Conservation (phyloP, 2,797 vertebrate species). For the Helicolenus hilgendorfi region DNA sequence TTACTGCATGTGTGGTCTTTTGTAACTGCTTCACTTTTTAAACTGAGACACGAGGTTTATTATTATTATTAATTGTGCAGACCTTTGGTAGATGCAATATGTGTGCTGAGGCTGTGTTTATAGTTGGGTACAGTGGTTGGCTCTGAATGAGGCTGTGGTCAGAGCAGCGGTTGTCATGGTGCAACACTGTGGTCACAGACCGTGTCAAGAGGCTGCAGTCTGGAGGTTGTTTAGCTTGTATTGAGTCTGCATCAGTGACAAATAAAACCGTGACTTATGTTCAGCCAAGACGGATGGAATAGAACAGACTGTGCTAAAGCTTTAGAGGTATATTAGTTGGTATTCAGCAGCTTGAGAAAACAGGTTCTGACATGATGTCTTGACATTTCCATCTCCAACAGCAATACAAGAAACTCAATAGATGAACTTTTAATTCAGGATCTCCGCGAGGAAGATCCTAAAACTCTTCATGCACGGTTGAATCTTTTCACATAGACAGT, state of each 20-base stretch:
- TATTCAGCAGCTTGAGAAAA: not conserved
- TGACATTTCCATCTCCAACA: no score
- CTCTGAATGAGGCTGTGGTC: slow-evolving; percentile 48
- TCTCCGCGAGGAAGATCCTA: not conserved
- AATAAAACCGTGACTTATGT: slow-evolving; percentile 1
- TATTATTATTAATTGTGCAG: not conserved
- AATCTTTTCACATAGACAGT: not conserved
- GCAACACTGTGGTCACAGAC: slow-evolving; percentile 11
- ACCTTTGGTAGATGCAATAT: not conserved
- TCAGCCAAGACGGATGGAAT: not conserved
- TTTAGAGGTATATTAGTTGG: not conserved
- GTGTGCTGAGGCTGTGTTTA: slow-evolving; percentile 30
- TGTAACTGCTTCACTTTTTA: not conserved
- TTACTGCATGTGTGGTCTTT: not conserved
- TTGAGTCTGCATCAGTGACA: not conserved
- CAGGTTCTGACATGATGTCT: not conserved
- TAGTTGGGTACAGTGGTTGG: slow-evolving; percentile 5
- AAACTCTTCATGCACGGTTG: not conserved
- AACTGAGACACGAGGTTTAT: not conserved
- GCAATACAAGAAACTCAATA: not conserved
- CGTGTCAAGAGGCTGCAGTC: slow-evolving; percentile 26
- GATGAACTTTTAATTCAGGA: slow-evolving; percentile 8
- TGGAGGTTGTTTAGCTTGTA: not conserved
- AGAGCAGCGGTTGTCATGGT: slow-evolving; percentile 6
- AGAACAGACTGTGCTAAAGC: not conserved